phyloP scores from a whole-genome alignment of 2,113 vertebrate genomes.

The Petrocephalus microphthalmus region DNA sequence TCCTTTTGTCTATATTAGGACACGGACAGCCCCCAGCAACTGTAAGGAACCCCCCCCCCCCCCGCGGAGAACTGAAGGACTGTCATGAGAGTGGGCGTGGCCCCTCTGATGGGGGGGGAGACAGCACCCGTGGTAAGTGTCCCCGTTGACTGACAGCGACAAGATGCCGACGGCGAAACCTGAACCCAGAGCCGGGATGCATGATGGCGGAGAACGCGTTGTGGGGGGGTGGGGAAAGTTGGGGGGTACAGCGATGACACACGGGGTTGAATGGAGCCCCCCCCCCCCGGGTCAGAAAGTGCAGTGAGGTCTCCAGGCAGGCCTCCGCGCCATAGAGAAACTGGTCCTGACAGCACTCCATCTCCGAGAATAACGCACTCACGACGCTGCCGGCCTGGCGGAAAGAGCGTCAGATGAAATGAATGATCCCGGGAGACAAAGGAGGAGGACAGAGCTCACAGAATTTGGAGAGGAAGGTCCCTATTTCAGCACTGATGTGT shows the following conservation, averaged over 20 bases:
- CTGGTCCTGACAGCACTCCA: background rate
- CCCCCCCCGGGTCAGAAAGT: background rate
- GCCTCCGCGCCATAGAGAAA: background rate
- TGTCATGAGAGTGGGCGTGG: background rate
- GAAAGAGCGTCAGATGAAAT: background rate
- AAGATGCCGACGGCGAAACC: conserved; percentile 29
- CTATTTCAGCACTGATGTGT: background rate
- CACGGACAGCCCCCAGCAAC: background rate
- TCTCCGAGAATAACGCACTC: background rate
- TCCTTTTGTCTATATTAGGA: background rate
- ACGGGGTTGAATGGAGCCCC: background rate
- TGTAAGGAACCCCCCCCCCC: background rate
- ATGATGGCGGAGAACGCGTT: background rate
- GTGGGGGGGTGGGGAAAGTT: background rate
- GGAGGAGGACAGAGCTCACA: background rate
- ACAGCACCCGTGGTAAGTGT: background rate
- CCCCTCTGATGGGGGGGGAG: conserved; percentile 5
- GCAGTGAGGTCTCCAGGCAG: background rate
- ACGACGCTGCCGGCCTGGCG: background rate
- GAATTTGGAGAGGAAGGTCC: background rate
- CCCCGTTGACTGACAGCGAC: conserved; percentile 27
- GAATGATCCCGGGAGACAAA: background rate
- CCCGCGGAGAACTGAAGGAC: background rate
- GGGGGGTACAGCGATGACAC: background rate
- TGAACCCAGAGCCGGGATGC: conserved; percentile 19